Conservation (phyloP, 2,797 vertebrate species). For the Jordanella pulchra region DNA sequence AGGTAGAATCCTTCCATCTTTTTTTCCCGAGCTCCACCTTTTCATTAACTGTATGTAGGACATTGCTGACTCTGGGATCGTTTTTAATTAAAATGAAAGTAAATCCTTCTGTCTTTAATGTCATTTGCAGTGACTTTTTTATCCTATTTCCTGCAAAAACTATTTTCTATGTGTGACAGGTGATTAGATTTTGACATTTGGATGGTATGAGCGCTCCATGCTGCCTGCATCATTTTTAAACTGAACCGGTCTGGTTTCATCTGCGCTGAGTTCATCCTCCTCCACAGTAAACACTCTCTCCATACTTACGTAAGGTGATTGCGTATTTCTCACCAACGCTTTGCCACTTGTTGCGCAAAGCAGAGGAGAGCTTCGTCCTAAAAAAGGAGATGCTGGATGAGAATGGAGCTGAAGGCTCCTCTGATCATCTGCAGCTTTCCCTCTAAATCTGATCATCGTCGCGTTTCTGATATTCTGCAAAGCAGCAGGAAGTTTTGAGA, state of each 20-base stretch:
- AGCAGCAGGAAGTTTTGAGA: constrained; percentile 18
- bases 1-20: background rate
- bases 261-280: constrained; percentile 28
- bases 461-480: constrained; percentile 8
- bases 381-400: constrained; percentile 53
- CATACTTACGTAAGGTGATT: constrained; percentile 76
- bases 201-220: background rate
- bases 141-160: constrained; percentile 1
- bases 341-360: constrained; percentile 72
- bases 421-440: background rate
- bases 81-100: constrained; percentile 24
- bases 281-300: constrained; percentile 42
- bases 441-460: constrained; percentile 1
- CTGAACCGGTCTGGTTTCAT: background rate
- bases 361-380: constrained; percentile 53
- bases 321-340: constrained; percentile 68
- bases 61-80: constrained; percentile 27
- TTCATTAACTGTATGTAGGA: constrained; percentile 50
- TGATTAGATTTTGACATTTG: background rate
- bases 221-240: constrained; percentile 7
- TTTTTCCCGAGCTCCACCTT: background rate
- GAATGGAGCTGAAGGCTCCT: background rate
- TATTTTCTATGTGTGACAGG: constrained; percentile 17
- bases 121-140: constrained; percentile 18
- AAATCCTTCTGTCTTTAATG: constrained; percentile 5